Conservation (phyloP, 2,797 vertebrate species). For the Carcharodon carcharias region DNA sequence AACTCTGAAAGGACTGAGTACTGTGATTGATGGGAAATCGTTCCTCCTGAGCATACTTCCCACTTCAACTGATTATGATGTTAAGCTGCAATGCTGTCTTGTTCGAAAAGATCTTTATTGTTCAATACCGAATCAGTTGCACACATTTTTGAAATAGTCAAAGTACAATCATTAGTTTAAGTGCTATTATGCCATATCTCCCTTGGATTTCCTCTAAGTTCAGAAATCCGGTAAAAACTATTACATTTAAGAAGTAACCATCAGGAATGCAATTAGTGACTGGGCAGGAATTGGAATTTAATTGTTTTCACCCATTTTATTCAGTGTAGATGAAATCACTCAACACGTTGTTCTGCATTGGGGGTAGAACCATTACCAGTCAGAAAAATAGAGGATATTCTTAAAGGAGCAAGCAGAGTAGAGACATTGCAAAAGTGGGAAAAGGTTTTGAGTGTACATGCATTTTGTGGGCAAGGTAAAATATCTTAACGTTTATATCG, state of each 20-base stretch:
- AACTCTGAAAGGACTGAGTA: neutral
- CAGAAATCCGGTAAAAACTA: too few relatives aligned
- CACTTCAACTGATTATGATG: neutral
- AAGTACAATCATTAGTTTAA: neutral
- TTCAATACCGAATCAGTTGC: neutral
- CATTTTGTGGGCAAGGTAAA: neutral
- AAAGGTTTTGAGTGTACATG: neutral
- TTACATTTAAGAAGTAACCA: neutral
- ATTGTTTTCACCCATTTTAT: neutral
- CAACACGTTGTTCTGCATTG: neutral
- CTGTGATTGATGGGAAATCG: neutral
- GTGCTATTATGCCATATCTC: neutral
- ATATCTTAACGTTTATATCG: neutral
- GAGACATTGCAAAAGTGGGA: neutral
- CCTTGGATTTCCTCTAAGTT: neutral
- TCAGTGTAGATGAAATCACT: neutral
- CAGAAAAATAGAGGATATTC: neutral
- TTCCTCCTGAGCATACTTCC: neutral
- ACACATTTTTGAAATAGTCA: neutral
- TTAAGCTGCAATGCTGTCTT: neutral
- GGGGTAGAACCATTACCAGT: neutral
- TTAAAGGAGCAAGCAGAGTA: neutral
- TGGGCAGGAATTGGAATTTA: neutral
- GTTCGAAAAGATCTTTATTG: neutral
- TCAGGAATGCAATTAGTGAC: neutral